Evolutionary conservation across 2,888 invertebrate species (phyloP), one percentile per base, ranked within the genome.

Genomic region (Serripes groenlandicus): DNA sequence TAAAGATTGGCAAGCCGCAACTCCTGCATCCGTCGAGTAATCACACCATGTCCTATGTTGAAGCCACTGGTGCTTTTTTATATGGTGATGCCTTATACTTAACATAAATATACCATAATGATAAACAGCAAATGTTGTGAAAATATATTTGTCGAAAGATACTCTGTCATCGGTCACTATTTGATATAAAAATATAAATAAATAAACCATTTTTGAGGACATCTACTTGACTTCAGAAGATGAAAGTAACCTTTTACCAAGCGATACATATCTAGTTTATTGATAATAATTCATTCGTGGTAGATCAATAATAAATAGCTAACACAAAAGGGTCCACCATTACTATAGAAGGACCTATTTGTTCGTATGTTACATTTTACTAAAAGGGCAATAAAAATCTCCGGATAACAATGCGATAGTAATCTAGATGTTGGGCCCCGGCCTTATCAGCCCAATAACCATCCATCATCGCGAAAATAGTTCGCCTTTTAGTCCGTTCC

Each of bases 181-280:
- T n/a, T n/a, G n/a, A n/a, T n/a, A n/a, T n/a, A n/a, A n/a, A n/a
- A n/a, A n/a, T n/a, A n/a, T n/a, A n/a, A n/a, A n/a, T n/a, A n/a
- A n/a, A n/a, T n/a, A n/a, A n/a, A n/a, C n/a, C n/a, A n/a, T n/a
- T n/a, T n/a, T n/a, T n/a, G n/a, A n/a, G 49, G 21, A 56, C 54
- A 49, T 15, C 18, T 21, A 21, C 18, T 49, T 49, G 49, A 3
- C 49, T 49, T 49, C 18, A 21, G 18, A 26, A 54, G 74, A 77
- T 77, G 80, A 84, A 84, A 84, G 83, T 84, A 78, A 75, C 83
- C 77, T 77, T 77, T 84, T 54, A 66, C 5, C 23, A 69, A 26
- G 49, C 35, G 83, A 84, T 84, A 84, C 49, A 58, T 26, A 84
- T 84, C 83, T 78, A 37, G 42, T 71, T 84, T 84, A 80, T 80